These are phyloP conservation scores for Molossus molossus DNA, from an alignment of 2,797 vertebrate genomes.

Conservation along the genomic window DNA sequence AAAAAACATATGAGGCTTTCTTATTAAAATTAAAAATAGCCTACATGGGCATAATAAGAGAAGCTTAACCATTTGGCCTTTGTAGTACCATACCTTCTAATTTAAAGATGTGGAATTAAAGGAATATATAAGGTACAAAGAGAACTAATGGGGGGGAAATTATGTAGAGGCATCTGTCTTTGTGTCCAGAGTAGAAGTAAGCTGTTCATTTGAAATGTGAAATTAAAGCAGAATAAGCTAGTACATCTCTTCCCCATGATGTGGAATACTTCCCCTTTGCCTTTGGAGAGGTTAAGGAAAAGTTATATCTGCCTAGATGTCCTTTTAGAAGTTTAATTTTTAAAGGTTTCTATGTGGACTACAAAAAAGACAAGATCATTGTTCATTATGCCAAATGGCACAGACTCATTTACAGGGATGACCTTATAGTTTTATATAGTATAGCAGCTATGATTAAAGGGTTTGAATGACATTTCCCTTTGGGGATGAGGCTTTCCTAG, in stretches of 20 bases:
- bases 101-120: conserved; percentile 66
- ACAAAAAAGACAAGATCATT: conserved; percentile 80
- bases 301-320: conserved; percentile 75
- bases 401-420: conserved; percentile 77
- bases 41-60: conserved; percentile 18
- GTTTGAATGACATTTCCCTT: conserved; percentile 74
- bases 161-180: conserved; percentile 70
- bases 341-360: conserved; percentile 79
- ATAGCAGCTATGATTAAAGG: conserved; percentile 78
- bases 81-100: conserved; percentile 56
- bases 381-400: conserved; percentile 75
- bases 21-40: conserved; percentile 68
- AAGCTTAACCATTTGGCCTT: conserved; percentile 74
- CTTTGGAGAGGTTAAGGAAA: conserved; percentile 74
- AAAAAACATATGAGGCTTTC: background rate
- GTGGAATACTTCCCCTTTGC: conserved; percentile 69
- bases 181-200: conserved; percentile 57
- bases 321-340: conserved; percentile 84
- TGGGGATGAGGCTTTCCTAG: conserved; percentile 72
- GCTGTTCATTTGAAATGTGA: conserved; percentile 75
- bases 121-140: conserved; percentile 61
- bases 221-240: conserved; percentile 65
- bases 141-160: conserved; percentile 63
- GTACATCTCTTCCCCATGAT: conserved; percentile 52
- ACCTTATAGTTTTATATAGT: conserved; percentile 66